Base-by-base conservation (phyloP, 35 echinoderm and acorn worm species). In the Eucidaris tribuloides region DNA sequence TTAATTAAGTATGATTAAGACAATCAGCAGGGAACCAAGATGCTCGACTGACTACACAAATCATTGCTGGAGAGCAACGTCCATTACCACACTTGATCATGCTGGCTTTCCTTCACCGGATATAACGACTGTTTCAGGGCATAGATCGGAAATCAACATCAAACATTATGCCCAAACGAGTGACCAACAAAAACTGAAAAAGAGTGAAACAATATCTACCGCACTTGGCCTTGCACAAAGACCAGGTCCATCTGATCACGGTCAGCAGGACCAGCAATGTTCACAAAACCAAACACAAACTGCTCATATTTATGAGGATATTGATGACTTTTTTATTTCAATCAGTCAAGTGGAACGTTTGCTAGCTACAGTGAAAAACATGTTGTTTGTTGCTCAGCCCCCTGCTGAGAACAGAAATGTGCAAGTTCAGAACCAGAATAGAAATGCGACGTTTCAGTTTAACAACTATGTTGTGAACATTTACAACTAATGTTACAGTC, bases 41-140 rank as follows among this genome's bases (percentile, higher is more conserved):
- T 84, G 82, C 63, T 66, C 37, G 14, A 45, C 60, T 24, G 30
- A 66, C 40, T 84, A 71, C 32, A 64, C 60, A 24, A 64, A 2
- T 64, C 4, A 66, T 32, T 66, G 28, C 7, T 32, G 29, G 34
- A 66, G 28, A 66, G 63, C 63, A 66, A 66, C 28, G 34, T 35
- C 28, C 19, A 66, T 66, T 29, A 66, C 63, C 63, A 66, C 63
- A 7, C 63, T 66, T 66, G 63, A 66, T 66, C 63, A 66, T 66
- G 63, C 60, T 28, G n/a, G n/a, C n/a, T n/a, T n/a, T n/a, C n/a
- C n/a, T n/a, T n/a, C n/a, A n/a, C n/a, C n/a, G n/a, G n/a, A n/a
- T n/a, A n/a, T n/a, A n/a, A n/a, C n/a, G n/a, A n/a, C n/a, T n/a
- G n/a, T n/a, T n/a, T n/a, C n/a, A n/a, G n/a, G n/a, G n/a, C n/a